Evolutionary conservation across 2,797 vertebrate species (phyloP), one percentile per base, ranked within the genome.

Genomic region (Gadopsis marmoratus): DNA sequence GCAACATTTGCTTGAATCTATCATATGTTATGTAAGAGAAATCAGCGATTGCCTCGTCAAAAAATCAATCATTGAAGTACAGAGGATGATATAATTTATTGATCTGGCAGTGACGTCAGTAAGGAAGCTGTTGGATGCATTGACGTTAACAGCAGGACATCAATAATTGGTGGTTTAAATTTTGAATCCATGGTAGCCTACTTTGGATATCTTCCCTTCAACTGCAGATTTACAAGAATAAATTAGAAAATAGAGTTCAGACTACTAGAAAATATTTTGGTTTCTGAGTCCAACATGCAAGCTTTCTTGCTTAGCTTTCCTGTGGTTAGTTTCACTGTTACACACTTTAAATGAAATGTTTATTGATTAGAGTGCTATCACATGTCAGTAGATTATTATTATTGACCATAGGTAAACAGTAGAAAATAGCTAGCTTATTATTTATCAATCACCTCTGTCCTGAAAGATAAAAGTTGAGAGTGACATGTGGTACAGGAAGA

Each of bases 381-480:
- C 31, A 64, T 33, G 35, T 21, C 50, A 61, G 23, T 64, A 31
- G 11, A 60, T 48, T 45, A 56, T 14, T 39, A 26, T 58, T 31
- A 65, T 50, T 68, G 33, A 8, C 26, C 48, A 50, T 21, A 76
- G 5, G 60, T 26, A 3, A 33, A 23, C 37, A 68, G 29, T 67
- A 56, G 45, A 81, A 65, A 43, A 65, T 1, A 55, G 51, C 2
- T 65, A 56, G 14, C 45, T 39, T 45, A 53, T 66, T 58, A 71
- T 72, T 71, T 58, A 63, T 58, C n/a, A 71, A 37, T 86, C 37
- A 50, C 1, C 14, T 67, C 33, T 56, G 7, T 62, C 35, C 53
- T 71, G 19, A 12, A 62, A 4, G 23, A 56, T 41, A 33, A 14
- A 31, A 63, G 45, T 16, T 19, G 53, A 64, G 33, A 39, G 8